Evolutionary conservation across 1,140 invertebrate species (phyloP), one percentile per base, ranked within the genome.

Genomic region (Zaprionus inermis): DNA sequence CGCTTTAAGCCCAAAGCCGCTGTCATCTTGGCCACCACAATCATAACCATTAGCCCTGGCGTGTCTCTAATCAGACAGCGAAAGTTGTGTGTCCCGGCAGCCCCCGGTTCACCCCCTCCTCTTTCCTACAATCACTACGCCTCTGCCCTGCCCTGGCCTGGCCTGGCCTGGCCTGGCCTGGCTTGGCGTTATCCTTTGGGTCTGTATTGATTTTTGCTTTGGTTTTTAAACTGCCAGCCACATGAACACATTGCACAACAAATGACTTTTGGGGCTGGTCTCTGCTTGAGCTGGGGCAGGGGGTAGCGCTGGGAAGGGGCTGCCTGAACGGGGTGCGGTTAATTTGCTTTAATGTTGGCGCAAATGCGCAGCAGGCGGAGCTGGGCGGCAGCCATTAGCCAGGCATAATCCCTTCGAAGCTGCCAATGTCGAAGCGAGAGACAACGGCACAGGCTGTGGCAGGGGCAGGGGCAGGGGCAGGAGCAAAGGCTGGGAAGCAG

Each of bases 171-270:
- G 49, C 5, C 38, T 12, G 34, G 7, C 3, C 41, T 18, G n/a
- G 41, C n/a, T 10, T 6, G 9, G 44, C 44, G 54, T 76, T 76
- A 76, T 78, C 72, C 72, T 69, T 74, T 80, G 44, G 75, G 72
- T 76, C 34, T 69, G 65, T 88, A 88, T 88, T 88, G 83, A 88
- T 88, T 88, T 88, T 88, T 88, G 83, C 86, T 83, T 88, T 88
- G 83, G 83, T 83, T 88, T 88, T 88, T 88, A 88, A 88, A 88
- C 83, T 83, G 84, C 84, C 80, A 89, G 66, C 81, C 85, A 89
- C 84, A 89, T 89, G 84, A 89, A 78, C 84, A 89, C 84, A 89
- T 81, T 89, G 84, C 84, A 88, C 79, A 89, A 89, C 84, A 89
- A 89, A 89, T 89, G 84, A 89, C 84, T 88, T 88, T 81, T 74